Percentiles rank a stretch among this genome's conserved stretches.
Evolutionary conservation across 2,888 invertebrate genomes (phyloP).

Genomic region (Nematopogon swammerdamellus): DNA sequence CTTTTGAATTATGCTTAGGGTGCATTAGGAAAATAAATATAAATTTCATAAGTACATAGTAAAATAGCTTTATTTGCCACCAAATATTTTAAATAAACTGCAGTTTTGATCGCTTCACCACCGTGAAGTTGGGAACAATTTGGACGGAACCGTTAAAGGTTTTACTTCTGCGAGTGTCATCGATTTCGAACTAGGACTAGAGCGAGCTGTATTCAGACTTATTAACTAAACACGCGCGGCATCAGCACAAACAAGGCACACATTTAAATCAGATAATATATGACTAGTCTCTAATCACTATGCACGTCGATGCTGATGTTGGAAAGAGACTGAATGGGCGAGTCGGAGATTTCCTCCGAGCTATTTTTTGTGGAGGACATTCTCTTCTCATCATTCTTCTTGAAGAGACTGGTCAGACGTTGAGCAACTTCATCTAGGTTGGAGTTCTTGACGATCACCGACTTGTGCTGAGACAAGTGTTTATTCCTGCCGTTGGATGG

Average conservation of each 20-base stretch:
- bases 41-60: too few relatives aligned
- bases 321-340: slow-evolving; percentile 41
- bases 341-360: slow-evolving; percentile 41
- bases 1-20: too few relatives aligned
- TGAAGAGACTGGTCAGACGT: not conserved
- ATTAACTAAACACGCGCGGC: not conserved
- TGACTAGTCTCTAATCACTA: slow-evolving; percentile 28
- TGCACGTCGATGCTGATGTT: slow-evolving; percentile 46
- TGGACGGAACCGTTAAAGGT: slow-evolving; percentile 36
- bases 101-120: slow-evolving; percentile 1
- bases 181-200: not conserved
- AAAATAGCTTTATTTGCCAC: not conserved
- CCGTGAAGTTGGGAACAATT: slow-evolving; percentile 25
- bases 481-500: slow-evolving; percentile 11
- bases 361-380: not conserved
- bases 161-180: not conserved
- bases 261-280: slow-evolving; percentile 1
- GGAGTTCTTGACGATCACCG: not conserved
- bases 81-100: not conserved
- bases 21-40: too few relatives aligned
- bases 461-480: not conserved
- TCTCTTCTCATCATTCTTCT: not conserved
- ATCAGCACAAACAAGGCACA: slow-evolving; percentile 3
- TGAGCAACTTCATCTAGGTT: not conserved
- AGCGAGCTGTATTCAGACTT: not conserved